Conservation (phyloP, 2,113 vertebrate genomes). For the Xenopus borealis region DNA sequence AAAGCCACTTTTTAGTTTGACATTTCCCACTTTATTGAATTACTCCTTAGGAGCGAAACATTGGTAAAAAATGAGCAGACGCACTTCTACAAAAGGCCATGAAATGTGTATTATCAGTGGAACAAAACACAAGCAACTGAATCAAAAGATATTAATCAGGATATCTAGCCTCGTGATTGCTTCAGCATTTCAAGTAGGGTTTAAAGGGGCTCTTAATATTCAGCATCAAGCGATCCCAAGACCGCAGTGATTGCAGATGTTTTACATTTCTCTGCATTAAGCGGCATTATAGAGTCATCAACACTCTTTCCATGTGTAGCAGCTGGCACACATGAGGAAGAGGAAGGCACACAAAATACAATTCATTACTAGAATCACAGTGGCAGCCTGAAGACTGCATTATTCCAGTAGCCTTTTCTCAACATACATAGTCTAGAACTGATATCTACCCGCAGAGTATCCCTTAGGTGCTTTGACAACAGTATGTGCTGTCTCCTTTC, state of each 20-base stretch:
- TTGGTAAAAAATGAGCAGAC: neutral
- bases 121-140: constrained; percentile 20
- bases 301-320: constrained; percentile 30
- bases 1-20: too few relatives aligned
- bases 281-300: constrained; percentile 42
- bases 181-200: constrained; percentile 2
- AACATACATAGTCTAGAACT: neutral
- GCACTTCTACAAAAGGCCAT: constrained; percentile 4
- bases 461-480: too few relatives aligned
- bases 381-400: constrained; percentile 12
- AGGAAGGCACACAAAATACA: constrained; percentile 17
- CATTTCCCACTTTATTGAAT: constrained; percentile 14
- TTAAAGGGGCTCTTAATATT: constrained; percentile 25
- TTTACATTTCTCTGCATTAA: constrained; percentile 23
- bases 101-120: constrained; percentile 19
- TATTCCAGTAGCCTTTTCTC: neutral
- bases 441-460: too few relatives aligned
- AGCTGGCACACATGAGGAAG: constrained; percentile 37
- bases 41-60: constrained; percentile 1
- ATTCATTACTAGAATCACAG: constrained; percentile 27
- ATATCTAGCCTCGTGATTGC: constrained; percentile 8
- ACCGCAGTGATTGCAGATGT: constrained; percentile 22
- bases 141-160: constrained; percentile 4
- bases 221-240: constrained; percentile 28
- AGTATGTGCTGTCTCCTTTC: too few relatives aligned